phyloP scores from a whole-genome alignment of 2,113 vertebrate species.

The Geothlypis trichas region DNA sequence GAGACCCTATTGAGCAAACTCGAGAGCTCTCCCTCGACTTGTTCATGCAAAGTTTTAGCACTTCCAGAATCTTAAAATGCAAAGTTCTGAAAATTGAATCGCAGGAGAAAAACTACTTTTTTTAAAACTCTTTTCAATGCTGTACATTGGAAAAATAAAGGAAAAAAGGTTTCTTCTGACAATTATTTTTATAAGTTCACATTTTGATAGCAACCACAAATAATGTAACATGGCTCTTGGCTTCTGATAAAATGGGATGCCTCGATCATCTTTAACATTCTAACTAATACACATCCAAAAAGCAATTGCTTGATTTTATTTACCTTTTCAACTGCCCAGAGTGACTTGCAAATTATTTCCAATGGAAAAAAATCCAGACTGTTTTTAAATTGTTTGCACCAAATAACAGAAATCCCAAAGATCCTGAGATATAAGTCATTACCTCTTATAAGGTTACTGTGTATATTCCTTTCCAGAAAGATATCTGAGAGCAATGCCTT shows the following conservation, averaged over 20 bases:
- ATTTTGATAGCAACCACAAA: neutral
- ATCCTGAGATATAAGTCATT: neutral
- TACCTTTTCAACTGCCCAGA: neutral
- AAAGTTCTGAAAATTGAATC: neutral
- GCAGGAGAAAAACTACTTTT: neutral
- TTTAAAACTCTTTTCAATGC: neutral
- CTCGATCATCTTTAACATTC: neutral
- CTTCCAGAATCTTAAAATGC: neutral
- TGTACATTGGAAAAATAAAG: neutral
- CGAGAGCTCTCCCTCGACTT: neutral
- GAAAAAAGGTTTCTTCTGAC: neutral
- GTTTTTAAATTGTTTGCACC: neutral
- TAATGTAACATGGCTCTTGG: neutral
- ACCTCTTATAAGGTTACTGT: neutral
- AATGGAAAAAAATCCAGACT: neutral
- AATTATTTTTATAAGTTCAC: neutral
- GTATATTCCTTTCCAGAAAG: neutral
- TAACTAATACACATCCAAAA: neutral
- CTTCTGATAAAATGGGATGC: neutral
- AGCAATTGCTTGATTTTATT: neutral
- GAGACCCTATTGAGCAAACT: neutral
- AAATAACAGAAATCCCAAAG: neutral
- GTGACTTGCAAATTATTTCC: neutral
- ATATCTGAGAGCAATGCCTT: neutral
- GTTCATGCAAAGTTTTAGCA: neutral